Evolutionary conservation across 2,113 vertebrate genomes (phyloP).

Genomic region (Mustelus asterias): DNA sequence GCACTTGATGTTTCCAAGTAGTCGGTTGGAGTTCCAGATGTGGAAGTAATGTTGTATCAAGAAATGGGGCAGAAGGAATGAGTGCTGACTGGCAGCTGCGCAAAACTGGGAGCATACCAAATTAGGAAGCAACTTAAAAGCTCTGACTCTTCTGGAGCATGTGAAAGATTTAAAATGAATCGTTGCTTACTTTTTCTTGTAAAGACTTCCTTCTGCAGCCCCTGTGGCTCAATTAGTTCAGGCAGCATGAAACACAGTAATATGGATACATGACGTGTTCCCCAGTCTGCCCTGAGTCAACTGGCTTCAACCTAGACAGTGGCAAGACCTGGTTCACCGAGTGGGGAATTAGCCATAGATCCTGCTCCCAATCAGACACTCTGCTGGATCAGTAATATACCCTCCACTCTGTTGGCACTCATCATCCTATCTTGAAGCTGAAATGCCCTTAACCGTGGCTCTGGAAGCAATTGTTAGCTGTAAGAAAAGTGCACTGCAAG

Average conservation of each 20-base stretch:
- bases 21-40: rapidly evolving
- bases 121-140: neutral
- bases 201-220: neutral
- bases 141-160: neutral
- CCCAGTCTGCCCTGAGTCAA: neutral
- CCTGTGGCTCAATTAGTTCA: neutral
- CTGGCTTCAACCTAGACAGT: neutral
- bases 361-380: neutral
- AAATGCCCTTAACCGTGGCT: neutral
- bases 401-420: neutral
- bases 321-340: too few species aligned
- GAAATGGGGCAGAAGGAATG: constrained; percentile 82
- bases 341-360: neutral
- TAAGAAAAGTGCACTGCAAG: too few species aligned
- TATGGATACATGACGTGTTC: neutral
- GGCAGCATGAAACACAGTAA: neutral
- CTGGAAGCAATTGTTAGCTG: neutral
- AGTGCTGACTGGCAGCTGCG: constrained; percentile 62
- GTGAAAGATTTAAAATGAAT: neutral
- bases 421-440: neutral
- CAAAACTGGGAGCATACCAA: neutral
- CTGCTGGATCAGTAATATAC: neutral
- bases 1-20: neutral
- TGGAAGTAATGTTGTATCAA: constrained; percentile 43
- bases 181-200: neutral